Conservation (phyloP, 2,113 vertebrate genomes). For the Procavia capensis region DNA sequence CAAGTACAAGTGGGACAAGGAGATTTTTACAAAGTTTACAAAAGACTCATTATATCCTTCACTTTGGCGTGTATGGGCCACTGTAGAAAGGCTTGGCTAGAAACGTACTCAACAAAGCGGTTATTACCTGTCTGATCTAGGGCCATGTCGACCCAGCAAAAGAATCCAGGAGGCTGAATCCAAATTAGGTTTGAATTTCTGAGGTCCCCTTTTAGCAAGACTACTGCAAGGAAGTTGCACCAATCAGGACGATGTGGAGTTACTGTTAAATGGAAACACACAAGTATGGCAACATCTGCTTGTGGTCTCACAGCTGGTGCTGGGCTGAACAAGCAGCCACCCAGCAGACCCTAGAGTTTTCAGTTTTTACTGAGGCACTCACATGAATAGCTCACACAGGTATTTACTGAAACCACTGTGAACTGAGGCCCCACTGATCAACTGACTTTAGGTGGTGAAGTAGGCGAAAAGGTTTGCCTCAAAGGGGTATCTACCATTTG, state of each 20-base stretch:
- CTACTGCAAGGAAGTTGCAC: too few relatives aligned
- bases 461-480: background rate
- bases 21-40: background rate
- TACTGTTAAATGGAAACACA: too few relatives aligned
- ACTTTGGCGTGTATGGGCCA: too few relatives aligned
- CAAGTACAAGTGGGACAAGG: background rate
- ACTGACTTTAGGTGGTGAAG: background rate
- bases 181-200: too few relatives aligned
- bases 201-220: too few relatives aligned
- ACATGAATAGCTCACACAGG: background rate
- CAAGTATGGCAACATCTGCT: too few relatives aligned
- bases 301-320: background rate
- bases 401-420: background rate
- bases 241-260: too few relatives aligned
- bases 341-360: background rate
- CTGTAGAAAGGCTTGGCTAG: too few relatives aligned
- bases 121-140: too few relatives aligned
- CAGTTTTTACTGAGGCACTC: background rate
- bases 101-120: too few relatives aligned
- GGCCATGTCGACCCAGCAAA: too few relatives aligned
- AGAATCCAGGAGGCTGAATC: too few relatives aligned
- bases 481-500: background rate
- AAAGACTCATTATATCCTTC: background rate
- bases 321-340: background rate
- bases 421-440: background rate